Conservation (phyloP, 2,888 invertebrate species). For the Eupithecia inturbata region DNA sequence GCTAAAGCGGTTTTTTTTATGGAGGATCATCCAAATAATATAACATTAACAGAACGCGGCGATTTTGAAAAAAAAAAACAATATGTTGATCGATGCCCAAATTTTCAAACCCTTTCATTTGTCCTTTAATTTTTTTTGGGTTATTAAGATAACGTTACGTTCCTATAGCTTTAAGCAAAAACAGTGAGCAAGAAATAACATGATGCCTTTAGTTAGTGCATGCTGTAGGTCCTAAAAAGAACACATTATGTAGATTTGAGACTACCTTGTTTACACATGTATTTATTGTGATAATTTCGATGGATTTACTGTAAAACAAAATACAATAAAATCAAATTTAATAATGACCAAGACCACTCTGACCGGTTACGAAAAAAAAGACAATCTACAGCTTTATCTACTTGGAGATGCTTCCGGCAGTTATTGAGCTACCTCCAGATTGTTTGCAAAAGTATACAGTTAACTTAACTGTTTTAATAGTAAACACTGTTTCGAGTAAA, state of each 20-base stretch:
- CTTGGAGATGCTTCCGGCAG: neutral
- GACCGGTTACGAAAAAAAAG: neutral
- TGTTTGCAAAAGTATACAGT: neutral
- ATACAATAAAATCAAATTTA: neutral
- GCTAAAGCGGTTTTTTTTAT: too few species aligned
- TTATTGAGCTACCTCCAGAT: neutral
- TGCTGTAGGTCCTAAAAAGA: neutral
- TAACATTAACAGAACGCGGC: too few species aligned
- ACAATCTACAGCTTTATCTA: neutral
- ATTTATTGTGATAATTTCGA: neutral
- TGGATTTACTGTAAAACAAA: neutral
- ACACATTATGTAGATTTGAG: too few species aligned
- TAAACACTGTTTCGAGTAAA: neutral
- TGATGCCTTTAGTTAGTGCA: neutral
- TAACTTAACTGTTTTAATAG: neutral
- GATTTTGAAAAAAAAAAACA: too few species aligned
- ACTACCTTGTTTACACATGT: neutral
- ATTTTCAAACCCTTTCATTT: too few species aligned
- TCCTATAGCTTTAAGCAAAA: neutral
- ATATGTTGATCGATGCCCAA: too few species aligned
- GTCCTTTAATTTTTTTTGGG: too few species aligned
- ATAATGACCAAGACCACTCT: neutral
- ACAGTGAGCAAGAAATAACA: too few species aligned
- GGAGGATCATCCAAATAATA: too few species aligned
- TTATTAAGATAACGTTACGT: neutral